These are phyloP conservation scores for Lepidothrix coronata DNA, from an alignment of 2,113 vertebrate genomes.

Conservation along the genomic window DNA sequence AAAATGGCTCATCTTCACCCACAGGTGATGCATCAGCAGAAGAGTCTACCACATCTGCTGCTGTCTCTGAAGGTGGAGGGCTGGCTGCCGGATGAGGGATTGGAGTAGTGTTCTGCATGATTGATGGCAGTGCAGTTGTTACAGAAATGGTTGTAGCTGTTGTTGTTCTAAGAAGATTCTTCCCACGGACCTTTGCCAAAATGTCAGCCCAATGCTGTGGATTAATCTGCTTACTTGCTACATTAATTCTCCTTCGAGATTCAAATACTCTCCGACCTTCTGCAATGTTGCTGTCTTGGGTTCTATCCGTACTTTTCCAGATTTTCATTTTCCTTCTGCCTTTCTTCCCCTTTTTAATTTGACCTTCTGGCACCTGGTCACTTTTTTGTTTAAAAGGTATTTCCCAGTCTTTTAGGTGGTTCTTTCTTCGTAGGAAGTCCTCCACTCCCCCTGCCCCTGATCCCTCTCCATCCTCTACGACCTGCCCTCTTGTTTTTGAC, in stretches of 20 bases:
- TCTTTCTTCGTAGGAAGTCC: slow-evolving; percentile 11
- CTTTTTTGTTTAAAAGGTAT: slow-evolving; percentile 27
- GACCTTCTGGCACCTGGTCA: neutral
- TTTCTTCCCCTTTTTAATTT: slow-evolving; percentile 52
- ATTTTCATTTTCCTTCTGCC: slow-evolving; percentile 65
- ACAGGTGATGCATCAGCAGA: slow-evolving; percentile 47
- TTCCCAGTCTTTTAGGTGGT: slow-evolving; percentile 35
- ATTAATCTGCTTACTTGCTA: slow-evolving; percentile 85
- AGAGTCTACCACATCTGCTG: slow-evolving; percentile 49
- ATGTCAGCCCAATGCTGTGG: slow-evolving; percentile 89
- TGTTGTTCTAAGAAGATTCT: slow-evolving; percentile 63
- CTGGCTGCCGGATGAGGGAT: slow-evolving; percentile 7
- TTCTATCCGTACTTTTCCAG: slow-evolving; percentile 65
- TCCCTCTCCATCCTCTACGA: slow-evolving; percentile 73
- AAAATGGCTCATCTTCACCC: slow-evolving; percentile 60
- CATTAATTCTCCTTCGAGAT: slow-evolving; percentile 75
- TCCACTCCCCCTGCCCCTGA: slow-evolving; percentile 70
- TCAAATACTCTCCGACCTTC: slow-evolving; percentile 76
- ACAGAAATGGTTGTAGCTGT: neutral
- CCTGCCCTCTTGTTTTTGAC: slow-evolving; percentile 60
- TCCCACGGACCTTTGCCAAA: slow-evolving; percentile 86
- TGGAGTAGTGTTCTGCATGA: neutral
- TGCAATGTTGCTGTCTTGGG: slow-evolving; percentile 47
- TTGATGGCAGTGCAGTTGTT: neutral
- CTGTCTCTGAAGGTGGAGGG: neutral